Base-by-base conservation (phyloP, 2,888 invertebrate species). In the Eupithecia pulchellata region DNA sequence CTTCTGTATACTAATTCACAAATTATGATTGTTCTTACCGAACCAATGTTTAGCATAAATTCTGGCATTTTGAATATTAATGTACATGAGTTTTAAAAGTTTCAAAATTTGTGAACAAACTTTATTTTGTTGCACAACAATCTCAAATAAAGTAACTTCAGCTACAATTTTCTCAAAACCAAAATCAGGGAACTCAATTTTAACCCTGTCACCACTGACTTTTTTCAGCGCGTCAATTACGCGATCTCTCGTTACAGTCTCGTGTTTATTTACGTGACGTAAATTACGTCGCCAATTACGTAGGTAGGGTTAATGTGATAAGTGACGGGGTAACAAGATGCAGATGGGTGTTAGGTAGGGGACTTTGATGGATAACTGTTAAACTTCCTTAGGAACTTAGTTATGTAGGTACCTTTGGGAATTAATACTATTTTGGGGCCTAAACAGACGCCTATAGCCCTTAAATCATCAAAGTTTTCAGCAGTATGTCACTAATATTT, bases 301-400 rank as follows among this genome's bases (percentile, higher is more conserved):
- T 79, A 69, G 74, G 81, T 81, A 79, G 85, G 86, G 89, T 85
- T 88, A 87, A 86, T 84, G 84, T 81, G 87, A 84, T 88, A 86
- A 88, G 82, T 86, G 86, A 87, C 79, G 82, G 79, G 81, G 81
- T 85, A 88, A 87, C 82, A 82, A 84, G 83, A 82, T 79, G 82
- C 83, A 83, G 82, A 73, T 71, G 71, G 78, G 75, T 47, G 42
- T 52, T 25, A 25, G 52, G 52, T 52, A 78, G 74, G 73, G 67
- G 67, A 55, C 64, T 66, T 69, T 70, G 73, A 73, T 68, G 67
- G 64, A 73, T 72, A 67, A 64, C 64, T 72, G 60, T 57, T 39
- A 20, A 64, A 69, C 66, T 30, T 30, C 30, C 58, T 30, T 32
- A 60, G 4, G 58, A 57, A 30, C 58, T 32, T 29, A 30, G 30